Conservation (phyloP, 2,888 invertebrate genomes). For the Stenodema calcarata region DNA sequence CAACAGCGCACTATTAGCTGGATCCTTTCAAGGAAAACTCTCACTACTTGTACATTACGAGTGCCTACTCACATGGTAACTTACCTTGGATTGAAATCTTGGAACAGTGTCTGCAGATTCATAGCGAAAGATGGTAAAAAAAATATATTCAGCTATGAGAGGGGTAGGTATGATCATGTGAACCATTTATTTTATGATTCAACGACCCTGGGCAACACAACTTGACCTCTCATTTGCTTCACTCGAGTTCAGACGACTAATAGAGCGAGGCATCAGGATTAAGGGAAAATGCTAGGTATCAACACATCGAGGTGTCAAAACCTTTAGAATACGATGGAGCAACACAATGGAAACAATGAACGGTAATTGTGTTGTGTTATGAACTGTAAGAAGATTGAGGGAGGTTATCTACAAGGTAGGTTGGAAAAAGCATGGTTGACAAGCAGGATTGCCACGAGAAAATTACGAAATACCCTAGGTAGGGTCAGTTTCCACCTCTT, state of each 20-base stretch:
- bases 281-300: background rate
- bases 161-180: background rate
- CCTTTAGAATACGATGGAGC: background rate
- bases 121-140: constrained; percentile 62
- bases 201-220: background rate
- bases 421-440: background rate
- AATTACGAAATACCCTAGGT: background rate
- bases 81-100: constrained; percentile 92
- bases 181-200: background rate
- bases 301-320: background rate
- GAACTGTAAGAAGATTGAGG: background rate
- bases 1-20: background rate
- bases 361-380: background rate
- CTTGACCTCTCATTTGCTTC: background rate
- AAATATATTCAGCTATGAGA: background rate
- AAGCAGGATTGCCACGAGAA: background rate
- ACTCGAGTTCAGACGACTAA: background rate
- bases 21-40: background rate
- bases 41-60: background rate
- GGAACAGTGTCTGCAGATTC: constrained; percentile 88
- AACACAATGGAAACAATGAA: background rate
- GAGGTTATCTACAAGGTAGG: background rate
- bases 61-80: background rate
- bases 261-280: background rate
- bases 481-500: too few relatives aligned